A percentile compares a stretch with the other conserved stretches of the same genome.
Evolutionary conservation across 2,113 vertebrate genomes (phyloP).

Genomic region (Calyptomena viridis): DNA sequence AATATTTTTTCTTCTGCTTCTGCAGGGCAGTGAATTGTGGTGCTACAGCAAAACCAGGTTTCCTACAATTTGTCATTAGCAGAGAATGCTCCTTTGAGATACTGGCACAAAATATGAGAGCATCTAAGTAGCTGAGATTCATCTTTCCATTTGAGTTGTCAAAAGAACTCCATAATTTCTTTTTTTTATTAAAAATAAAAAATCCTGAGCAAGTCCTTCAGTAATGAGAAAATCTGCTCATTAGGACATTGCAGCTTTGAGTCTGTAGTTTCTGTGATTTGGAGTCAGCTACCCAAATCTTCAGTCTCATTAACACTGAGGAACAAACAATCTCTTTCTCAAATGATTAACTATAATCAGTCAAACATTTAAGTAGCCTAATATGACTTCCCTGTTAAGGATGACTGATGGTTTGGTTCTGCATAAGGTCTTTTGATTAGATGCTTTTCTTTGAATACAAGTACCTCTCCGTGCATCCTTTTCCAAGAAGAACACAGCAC

Average conservation of each 20-base stretch:
- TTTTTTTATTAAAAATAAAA: neutral
- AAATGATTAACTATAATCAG: neutral
- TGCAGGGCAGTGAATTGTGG: neutral
- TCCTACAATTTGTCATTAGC: neutral
- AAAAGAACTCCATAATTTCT: neutral
- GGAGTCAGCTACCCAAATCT: neutral
- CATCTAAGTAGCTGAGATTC: neutral
- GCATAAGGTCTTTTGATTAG: neutral
- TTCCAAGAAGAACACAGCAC: neutral
- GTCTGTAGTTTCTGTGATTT: neutral
- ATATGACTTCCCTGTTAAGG: neutral
- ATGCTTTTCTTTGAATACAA: neutral
- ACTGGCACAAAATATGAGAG: neutral
- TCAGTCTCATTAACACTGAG: neutral
- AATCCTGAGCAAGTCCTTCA: neutral
- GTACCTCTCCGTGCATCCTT: neutral
- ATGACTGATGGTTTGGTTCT: slow-evolving; percentile 1
- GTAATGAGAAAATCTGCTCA: neutral
- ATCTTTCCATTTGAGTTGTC: neutral
- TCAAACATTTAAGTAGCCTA: neutral
- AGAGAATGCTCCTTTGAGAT: neutral
- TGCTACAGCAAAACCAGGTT: neutral
- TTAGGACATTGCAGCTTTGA: neutral
- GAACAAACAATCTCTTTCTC: neutral
- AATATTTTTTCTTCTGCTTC: neutral